A percentile compares a stretch with the other conserved stretches of the same genome.
These are phyloP conservation scores for Acanthosoma haemorrhoidale DNA, from an alignment of 2,888 invertebrate species.

Conservation along the genomic window DNA sequence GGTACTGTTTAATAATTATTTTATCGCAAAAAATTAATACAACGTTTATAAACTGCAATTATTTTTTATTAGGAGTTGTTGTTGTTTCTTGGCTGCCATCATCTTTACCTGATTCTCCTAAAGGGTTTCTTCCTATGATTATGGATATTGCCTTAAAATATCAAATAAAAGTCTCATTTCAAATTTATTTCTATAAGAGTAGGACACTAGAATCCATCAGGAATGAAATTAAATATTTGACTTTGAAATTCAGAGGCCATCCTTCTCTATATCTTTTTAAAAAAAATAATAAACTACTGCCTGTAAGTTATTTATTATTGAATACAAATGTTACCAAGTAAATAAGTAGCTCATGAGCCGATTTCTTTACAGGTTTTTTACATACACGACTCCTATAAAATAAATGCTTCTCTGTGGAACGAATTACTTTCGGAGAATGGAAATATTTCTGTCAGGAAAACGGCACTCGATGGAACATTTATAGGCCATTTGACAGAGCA, in stretches of 20 bases:
- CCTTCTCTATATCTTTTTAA: constrained; percentile 34
- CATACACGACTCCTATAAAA: constrained; percentile 59
- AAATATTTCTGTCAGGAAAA: constrained; percentile 51
- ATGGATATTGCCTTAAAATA: constrained; percentile 47
- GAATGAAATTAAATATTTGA: constrained; percentile 49
- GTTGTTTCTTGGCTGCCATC: constrained; percentile 55
- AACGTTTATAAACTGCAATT: background rate
- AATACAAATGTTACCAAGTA: background rate
- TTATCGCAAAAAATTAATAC: background rate
- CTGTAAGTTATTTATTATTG: constrained; percentile 33
- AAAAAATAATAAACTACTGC: constrained; percentile 31
- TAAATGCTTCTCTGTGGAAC: constrained; percentile 53
- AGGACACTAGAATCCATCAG: constrained; percentile 50
- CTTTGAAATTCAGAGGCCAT: constrained; percentile 44
- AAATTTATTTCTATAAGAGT: constrained; percentile 56
- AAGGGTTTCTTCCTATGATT: constrained; percentile 47
- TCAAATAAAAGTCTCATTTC: constrained; percentile 54
- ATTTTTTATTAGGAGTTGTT: constrained; percentile 50
- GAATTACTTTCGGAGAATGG: constrained; percentile 49
- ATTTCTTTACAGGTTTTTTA: constrained; percentile 52
- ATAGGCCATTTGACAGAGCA: constrained; percentile 56
- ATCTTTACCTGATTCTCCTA: constrained; percentile 46
- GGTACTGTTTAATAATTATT: background rate
- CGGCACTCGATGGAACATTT: constrained; percentile 54
- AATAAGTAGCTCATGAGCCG: background rate